Evolutionary conservation across 2,888 invertebrate genomes (phyloP).

Genomic region (Pherbina coryleti): DNA sequence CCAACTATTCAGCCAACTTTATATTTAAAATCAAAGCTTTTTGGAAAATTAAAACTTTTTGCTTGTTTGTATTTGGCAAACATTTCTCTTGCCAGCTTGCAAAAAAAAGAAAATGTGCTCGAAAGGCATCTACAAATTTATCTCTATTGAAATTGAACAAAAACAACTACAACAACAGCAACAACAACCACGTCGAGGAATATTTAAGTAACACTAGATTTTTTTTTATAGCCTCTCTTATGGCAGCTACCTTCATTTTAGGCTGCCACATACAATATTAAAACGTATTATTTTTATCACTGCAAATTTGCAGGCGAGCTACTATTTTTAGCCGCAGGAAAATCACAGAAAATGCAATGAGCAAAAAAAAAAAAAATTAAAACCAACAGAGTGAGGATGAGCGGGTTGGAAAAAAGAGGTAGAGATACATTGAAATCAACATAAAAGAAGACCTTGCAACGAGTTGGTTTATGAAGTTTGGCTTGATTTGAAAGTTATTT

Average conservation of each 20-base stretch:
- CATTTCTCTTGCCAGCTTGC: too few relatives aligned
- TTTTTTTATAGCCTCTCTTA: background rate
- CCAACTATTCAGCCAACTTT: too few relatives aligned
- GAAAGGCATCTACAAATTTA: background rate
- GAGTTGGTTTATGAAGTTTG: conserved; percentile 4
- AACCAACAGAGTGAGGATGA: background rate
- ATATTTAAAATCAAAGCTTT: background rate
- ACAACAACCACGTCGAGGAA: background rate
- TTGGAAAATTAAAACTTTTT: background rate
- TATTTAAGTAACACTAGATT: background rate
- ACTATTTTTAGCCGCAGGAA: conserved; percentile 23
- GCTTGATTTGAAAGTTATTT: conserved; percentile 16
- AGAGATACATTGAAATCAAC: conserved; percentile 4
- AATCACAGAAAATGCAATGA: background rate
- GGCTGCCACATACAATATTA: too few relatives aligned
- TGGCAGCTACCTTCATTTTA: too few relatives aligned
- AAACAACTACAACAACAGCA: background rate
- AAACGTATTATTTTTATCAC: conserved; percentile 14
- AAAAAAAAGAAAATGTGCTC: too few relatives aligned
- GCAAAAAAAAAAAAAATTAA: background rate
- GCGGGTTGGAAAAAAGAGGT: background rate
- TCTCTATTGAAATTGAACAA: background rate
- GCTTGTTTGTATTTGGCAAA: background rate
- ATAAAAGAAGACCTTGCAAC: conserved; percentile 7
- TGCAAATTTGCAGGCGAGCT: background rate